Base-by-base conservation (phyloP, 2,797 vertebrate species). In the Falco naumanni region DNA sequence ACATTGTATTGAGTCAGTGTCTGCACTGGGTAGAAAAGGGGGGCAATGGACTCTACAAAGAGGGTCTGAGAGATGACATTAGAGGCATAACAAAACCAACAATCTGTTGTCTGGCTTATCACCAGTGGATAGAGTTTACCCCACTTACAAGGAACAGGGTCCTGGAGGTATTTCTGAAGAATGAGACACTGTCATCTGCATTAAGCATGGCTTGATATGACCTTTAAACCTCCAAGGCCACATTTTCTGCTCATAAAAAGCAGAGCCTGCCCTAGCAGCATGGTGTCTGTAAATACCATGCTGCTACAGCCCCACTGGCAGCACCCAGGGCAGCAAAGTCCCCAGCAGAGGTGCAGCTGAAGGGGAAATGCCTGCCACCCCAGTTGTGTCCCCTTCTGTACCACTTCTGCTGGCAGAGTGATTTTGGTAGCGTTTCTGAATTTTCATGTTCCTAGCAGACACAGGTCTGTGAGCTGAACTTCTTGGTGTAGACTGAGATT, bases 211-310 rank as follows among this genome's bases (percentile, higher is more conserved):
- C 24, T 74, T 1, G 1, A 10, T 34, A 24, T 18, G 48, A 56
- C 48, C 34, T 61, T 76, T 70, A 26, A 83, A 59, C 47, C 26
- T 80, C 20, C 66, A 37, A 61, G 34, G 16, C 34, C 51, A 14
- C 21, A 14, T 63, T 9, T 80, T 8, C 70, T 72, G 50, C 82
- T 77, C 12, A 3, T 61, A 6, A 54, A 43, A 50, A 37, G 29
- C 37, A 45, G 26, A 43, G 33, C 8, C 16, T 69, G 57, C 54
- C 4, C 47, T 61, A 25, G 31, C 24, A 63, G 50, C 2, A 2
- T 0, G 0, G 7, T 8, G 11, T 11, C 33, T 63, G 25, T 33
- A n/a, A 83, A 5, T 18, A 6, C 10, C 0, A 5, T 6, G 24
- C 8, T 56, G 21, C 57, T 61, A 6, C 47, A 79, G 53, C 59